phyloP scores from a whole-genome alignment of 2,113 vertebrate species.

The Oreochromis niloticus region DNA sequence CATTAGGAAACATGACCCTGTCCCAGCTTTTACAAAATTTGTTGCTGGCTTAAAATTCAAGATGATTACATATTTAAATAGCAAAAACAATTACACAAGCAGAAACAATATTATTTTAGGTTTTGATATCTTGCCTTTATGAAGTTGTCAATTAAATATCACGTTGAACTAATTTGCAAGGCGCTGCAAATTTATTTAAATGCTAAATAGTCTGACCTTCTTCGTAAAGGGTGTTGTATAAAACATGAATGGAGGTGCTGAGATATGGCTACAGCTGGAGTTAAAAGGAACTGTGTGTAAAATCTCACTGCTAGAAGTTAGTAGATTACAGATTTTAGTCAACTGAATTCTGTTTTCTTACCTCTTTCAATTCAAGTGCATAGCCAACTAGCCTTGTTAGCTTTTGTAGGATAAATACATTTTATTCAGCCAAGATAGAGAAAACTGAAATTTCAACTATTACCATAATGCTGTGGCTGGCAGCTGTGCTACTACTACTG shows the following conservation, averaged over 20 bases:
- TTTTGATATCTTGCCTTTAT: background rate
- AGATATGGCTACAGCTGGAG: background rate
- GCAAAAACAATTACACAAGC: background rate
- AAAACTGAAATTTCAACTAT: accelerated
- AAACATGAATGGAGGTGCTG: background rate
- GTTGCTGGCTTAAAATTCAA: background rate
- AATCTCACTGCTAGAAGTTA: accelerated
- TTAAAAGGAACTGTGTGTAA: background rate
- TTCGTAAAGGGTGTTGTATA: background rate
- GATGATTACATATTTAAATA: background rate
- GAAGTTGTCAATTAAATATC: background rate
- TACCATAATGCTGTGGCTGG: background rate
- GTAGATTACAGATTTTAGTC: background rate
- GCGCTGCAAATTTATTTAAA: background rate
- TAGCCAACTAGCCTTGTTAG: background rate
- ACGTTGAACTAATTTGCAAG: background rate
- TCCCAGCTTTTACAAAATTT: background rate
- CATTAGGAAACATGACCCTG: background rate
- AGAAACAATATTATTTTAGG: background rate
- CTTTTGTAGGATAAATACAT: background rate
- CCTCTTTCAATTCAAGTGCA: background rate
- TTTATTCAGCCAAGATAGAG: background rate
- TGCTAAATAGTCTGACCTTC: background rate
- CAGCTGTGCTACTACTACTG: background rate
- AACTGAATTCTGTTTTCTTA: background rate